Base-by-base conservation (phyloP, 2,113 vertebrate genomes). In the Circaetus gallicus region DNA sequence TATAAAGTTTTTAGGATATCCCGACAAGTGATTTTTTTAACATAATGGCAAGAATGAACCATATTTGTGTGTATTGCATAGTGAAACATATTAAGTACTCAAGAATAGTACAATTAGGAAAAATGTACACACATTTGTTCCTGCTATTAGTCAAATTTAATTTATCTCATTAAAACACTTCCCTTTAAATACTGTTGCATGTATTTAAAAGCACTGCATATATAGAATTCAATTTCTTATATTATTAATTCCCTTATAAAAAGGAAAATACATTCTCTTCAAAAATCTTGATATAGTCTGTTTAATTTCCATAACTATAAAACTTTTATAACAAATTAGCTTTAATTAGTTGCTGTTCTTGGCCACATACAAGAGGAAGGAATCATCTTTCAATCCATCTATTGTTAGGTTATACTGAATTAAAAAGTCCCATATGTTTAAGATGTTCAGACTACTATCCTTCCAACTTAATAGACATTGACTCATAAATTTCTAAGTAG, bases 251-350 rank as follows among this genome's bases (percentile, higher is more conserved):
- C 40, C 36, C 25, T 95, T 89, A 65, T 76, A 85, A 91, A 96
- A 95, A 77, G 31, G 31, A 71, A 95, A 95, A 92, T 59, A 82
- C 20, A 94, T 82, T 94, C 76, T 97, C 66, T 96, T 95, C 4
- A 95, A 89, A 95, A 92, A 90, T 90, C 95, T 97, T 82, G 73
- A 95, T 94, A 70, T 26, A 96, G 65, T 80, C 72, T 71, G 61
- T 90, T 96, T 96, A 88, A 95, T 97, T 96, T 96, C 76, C 80
- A 95, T 93, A 92, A 93, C 91, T 93, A 84, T 96, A 93, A 96
- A 95, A 93, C 55, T 96, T 97, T 97, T 74, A 81, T 94, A 87
- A 80, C 55, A 96, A 92, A 89, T 50, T 53, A 92, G 47, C 91
- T 94, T 97, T 97, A 92, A 96, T 95, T 97, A 96, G 82, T 95